Base-by-base conservation (phyloP, 1,140 invertebrate species). In the Brachionus rotundiformis region DNA sequence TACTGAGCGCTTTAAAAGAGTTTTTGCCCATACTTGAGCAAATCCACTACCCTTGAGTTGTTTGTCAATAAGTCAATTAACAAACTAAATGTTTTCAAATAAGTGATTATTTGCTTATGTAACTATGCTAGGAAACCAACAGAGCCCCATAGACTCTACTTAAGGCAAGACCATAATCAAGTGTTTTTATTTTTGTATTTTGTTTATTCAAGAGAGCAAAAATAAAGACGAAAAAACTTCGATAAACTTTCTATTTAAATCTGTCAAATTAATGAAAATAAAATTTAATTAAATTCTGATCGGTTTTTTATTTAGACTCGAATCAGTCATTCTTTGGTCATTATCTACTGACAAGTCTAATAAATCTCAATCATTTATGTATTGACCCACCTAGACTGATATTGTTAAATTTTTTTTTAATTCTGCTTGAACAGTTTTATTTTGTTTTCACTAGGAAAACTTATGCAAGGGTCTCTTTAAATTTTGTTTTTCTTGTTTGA, bases 231-330 rank as follows among this genome's bases (percentile, higher is more conserved):
- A 54, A 54, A 19, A 54, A 23, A 54, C 23, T 54, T 54, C 19
- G 47, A 54, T 54, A n/a, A 54, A 54, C 47, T 54, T 54, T 49
- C 8, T 54, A 54, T 54, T 54, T 54, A 54, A 54, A 54, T 54
- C 47, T 54, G 47, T 54, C 47, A 54, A 54, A 54, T 54, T 54
- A 54, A 54, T 54, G 47, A 54, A 54, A 54, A 54, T n/a, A 54
- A 54, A 54, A 54, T 54, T 54, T 54, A 54, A 54, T 54, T 54
- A 54, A 54, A 54, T 54, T 54, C 47, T 54, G 47, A 54, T 54
- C 47, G 47, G 47, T 54, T 25, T 54, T 54, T 54, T n/a, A 54
- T 54, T 23, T 19, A 54, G 47, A 54, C 47, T 19, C n/a, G 19
- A 54, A 54, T 54, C n/a, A 54, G 47, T 54, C 47, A 54, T 54